phyloP scores from a whole-genome alignment of 2,797 vertebrate genomes.

The Acrossocheilus fasciatus region DNA sequence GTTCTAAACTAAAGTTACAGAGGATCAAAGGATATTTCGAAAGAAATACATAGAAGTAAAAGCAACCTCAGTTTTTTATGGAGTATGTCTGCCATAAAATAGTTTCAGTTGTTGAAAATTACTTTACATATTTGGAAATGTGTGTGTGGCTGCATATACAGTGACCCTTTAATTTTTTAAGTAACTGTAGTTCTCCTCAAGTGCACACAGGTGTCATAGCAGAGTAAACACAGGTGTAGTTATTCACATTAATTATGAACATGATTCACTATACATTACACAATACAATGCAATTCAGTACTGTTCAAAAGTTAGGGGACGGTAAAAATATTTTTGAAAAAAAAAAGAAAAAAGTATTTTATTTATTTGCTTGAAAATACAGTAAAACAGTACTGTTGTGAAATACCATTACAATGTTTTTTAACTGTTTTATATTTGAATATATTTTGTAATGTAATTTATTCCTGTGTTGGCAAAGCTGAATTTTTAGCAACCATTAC shows the following conservation, averaged over 20 bases:
- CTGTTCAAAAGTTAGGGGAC: not conserved
- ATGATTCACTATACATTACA: slow-evolving; percentile 3
- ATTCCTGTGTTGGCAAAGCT: not conserved
- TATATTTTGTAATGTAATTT: not conserved
- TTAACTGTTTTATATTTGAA: not conserved
- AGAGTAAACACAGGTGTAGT: not conserved
- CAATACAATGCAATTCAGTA: not conserved
- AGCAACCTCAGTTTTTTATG: not conserved
- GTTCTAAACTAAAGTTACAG: not conserved
- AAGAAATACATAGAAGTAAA: not conserved
- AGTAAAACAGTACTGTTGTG: not conserved
- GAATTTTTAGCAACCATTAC: not conserved
- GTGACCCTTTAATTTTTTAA: not conserved
- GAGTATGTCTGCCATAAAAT: not conserved
- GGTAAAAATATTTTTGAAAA: not conserved
- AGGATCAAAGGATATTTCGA: not conserved
- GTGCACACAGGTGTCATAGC: not conserved
- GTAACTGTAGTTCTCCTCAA: not conserved
- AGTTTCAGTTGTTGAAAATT: not conserved
- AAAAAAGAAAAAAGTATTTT: too few species aligned
- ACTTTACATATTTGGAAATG: not conserved
- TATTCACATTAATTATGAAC: not conserved
- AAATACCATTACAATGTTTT: not conserved
- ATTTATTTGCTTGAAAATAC: not conserved
- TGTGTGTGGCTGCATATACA: not conserved